Conservation (phyloP, 2,113 vertebrate species). For the Thalassarche chlororhynchos region DNA sequence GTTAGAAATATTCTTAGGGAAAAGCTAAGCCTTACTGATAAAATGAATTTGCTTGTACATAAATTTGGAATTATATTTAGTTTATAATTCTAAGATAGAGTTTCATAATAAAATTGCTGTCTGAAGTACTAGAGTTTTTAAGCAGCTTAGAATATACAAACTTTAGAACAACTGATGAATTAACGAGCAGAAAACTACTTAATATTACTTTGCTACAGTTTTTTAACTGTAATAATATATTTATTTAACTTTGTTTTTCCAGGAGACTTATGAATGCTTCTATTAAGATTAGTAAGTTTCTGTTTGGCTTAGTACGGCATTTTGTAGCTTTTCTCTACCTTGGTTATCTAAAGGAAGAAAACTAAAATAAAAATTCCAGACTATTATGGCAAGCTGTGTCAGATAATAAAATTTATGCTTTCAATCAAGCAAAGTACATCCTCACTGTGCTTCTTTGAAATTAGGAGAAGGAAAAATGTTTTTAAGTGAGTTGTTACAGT, state of each 20-base stretch:
- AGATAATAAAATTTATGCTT: neutral
- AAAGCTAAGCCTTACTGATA: constrained; percentile 82
- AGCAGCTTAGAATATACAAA: neutral
- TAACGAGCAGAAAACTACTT: neutral
- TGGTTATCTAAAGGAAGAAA: neutral
- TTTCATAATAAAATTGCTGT: neutral
- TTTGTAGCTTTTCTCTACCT: neutral
- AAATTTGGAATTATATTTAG: constrained; percentile 84
- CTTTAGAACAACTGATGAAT: neutral
- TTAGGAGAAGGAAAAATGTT: neutral
- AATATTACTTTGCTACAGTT: neutral
- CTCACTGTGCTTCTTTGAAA: neutral
- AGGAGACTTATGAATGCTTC: neutral
- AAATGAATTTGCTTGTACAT: constrained; percentile 82
- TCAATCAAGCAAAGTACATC: neutral
- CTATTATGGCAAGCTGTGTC: neutral
- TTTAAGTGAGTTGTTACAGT: neutral
- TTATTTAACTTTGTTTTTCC: neutral
- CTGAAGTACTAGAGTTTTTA: neutral
- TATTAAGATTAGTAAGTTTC: neutral
- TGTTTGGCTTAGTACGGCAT: neutral
- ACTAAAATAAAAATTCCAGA: neutral
- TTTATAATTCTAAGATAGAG: constrained; percentile 40
- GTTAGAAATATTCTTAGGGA: constrained; percentile 83
- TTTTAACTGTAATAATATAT: neutral